Evolutionary conservation across 2,888 invertebrate genomes (phyloP), one percentile per base, ranked within the genome.

Genomic region (Terebella lapidaria): DNA sequence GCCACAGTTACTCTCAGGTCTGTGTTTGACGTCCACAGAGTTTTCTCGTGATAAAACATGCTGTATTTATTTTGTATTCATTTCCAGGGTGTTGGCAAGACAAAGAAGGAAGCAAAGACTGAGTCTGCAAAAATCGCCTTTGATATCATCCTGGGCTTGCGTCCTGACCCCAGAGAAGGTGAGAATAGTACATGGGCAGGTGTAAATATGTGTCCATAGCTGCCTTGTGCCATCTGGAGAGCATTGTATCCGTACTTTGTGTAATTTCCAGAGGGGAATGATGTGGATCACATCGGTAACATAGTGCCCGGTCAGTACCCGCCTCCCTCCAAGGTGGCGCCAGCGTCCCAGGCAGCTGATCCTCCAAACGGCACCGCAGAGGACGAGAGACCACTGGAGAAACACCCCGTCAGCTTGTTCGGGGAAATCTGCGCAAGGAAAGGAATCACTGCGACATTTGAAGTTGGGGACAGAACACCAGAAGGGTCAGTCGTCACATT

Each of bases 51-150:
- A n/a, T n/a, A n/a, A n/a, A n/a, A n/a, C n/a, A n/a, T n/a, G n/a
- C n/a, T n/a, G n/a, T 5, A 49, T 10, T 15, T 49, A 5, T n/a
- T 49, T 49, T 10, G 49, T 49, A 5, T 49, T 22, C 22, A 5
- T 49, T 49, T n/a, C 5, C 59, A 63, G 28, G 68, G 79, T 18
- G 63, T 65, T 0, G 78, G 75, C 2, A 69, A 65, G 22, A 77
- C 73, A 1, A 79, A 78, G 63, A 78, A 78, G 58, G 76, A 78
- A 10, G 78, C 79, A 0, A 78, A 78, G 63, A 70, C 71, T 1
- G 62, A 64, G 3, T 72, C 76, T 2, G 77, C 78, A 2, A 68
- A 63, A 20, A 71, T 68, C 22, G 77, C 78, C 0, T 70, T 79
- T 18, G 54, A 58, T n/a, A 47, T 30, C 29, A 55, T 63, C 5